phyloP scores from a whole-genome alignment of 2,888 invertebrate species.

The Monochamus alternatus region DNA sequence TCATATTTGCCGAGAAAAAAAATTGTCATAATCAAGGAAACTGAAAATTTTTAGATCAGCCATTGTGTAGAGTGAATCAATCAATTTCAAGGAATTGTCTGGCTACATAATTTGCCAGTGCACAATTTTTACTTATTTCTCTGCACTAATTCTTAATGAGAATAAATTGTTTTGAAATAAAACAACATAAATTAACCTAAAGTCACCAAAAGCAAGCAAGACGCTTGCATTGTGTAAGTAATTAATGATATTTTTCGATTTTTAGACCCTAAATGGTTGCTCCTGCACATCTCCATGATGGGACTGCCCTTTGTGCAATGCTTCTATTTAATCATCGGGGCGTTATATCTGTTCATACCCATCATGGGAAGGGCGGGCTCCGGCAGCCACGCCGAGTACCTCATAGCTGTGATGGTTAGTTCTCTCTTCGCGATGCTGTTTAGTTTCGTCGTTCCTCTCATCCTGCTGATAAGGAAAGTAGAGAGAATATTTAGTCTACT shows the following conservation, averaged over 20 bases:
- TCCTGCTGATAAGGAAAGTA: conserved; percentile 71
- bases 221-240: too few relatives aligned
- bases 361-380: conserved; percentile 86
- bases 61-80: too few relatives aligned
- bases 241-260: conserved; percentile 45
- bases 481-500: conserved; percentile 73
- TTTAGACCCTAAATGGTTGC: conserved; percentile 74
- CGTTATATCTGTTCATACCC: conserved; percentile 84
- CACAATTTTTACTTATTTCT: too few relatives aligned
- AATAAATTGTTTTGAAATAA: too few relatives aligned
- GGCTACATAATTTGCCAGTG: too few relatives aligned
- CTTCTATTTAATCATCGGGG: conserved; percentile 80
- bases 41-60: too few relatives aligned
- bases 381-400: conserved; percentile 80
- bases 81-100: too few relatives aligned
- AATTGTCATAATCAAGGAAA: too few relatives aligned
- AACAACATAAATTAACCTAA: background rate
- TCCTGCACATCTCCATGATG: conserved; percentile 73
- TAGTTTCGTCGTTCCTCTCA: conserved; percentile 71
- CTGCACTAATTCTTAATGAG: too few relatives aligned
- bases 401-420: conserved; percentile 74
- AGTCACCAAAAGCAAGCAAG: too few relatives aligned
- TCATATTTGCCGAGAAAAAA: too few relatives aligned
- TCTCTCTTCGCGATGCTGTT: conserved; percentile 67
- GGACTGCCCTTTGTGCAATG: conserved; percentile 79